Evolutionary conservation across 2,113 vertebrate genomes (phyloP).

Genomic region (Mus pahari): DNA sequence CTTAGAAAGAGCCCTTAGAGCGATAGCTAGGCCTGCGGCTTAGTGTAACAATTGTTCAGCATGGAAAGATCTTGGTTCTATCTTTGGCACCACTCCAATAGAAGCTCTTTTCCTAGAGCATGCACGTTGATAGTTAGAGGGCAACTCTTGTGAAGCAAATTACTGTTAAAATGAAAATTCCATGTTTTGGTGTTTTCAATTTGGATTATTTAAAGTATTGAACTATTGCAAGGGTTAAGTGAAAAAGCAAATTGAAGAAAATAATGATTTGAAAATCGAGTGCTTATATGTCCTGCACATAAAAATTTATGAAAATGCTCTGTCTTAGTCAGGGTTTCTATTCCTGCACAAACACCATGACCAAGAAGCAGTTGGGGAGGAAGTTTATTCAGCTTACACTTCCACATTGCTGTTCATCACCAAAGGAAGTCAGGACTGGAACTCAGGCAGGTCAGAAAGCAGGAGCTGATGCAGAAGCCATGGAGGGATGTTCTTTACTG

Average conservation of each 20-base stretch:
- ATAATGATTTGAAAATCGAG: constrained; percentile 22
- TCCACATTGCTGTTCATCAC: no score
- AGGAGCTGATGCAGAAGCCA: no score
- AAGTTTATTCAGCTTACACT: no score
- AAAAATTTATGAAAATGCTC: constrained; percentile 51
- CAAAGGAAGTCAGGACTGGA: no score
- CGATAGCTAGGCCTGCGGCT: no score
- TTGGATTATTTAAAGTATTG: not conserved
- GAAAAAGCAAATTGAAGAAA: constrained; percentile 15
- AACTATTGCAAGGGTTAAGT: constrained; percentile 19
- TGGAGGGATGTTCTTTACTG: no score
- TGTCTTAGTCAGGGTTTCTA: no score
- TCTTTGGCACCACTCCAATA: not conserved
- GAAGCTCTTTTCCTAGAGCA: not conserved
- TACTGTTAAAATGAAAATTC: not conserved
- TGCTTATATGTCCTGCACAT: not conserved
- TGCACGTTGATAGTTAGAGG: not conserved
- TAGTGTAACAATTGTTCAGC: not conserved
- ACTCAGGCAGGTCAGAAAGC: no score
- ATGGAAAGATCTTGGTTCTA: not conserved
- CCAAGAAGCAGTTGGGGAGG: no score
- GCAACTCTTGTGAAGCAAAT: constrained; percentile 12
- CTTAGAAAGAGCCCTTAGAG: not conserved
- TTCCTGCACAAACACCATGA: no score
- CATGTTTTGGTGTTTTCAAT: not conserved